These are phyloP conservation scores for Montipora efflorescens DNA, from an alignment of 64 coral and sea anemone species.

Conservation along the genomic window DNA sequence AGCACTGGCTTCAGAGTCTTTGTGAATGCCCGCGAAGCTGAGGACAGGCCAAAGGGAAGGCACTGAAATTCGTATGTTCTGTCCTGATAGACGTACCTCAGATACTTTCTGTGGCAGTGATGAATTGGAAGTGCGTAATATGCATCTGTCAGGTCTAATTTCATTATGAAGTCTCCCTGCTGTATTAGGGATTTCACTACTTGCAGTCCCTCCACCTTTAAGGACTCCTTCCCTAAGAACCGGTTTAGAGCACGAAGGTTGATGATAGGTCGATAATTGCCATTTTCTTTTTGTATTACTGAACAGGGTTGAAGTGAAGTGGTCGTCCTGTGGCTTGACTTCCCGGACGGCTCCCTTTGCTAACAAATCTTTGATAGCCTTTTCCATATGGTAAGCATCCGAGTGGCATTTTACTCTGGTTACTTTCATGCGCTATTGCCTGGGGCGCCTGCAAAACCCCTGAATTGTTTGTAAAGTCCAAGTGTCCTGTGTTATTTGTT, in stretches of 20 bases:
- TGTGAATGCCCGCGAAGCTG: not conserved
- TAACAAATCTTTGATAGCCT: not conserved
- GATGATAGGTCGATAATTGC: not conserved
- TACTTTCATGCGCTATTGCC: too few species aligned
- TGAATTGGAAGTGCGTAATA: too few species aligned
- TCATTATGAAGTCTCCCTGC: too few species aligned
- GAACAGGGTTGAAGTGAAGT: not conserved
- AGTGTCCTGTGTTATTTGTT: too few species aligned
- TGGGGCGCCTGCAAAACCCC: too few species aligned
- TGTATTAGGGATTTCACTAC: not conserved
- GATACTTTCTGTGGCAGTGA: constrained; percentile 12
- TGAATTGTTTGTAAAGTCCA: too few species aligned
- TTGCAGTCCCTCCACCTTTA: constrained; percentile 26
- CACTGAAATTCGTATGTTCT: too few species aligned
- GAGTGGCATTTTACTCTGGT: too few species aligned
- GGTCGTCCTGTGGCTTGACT: not conserved
- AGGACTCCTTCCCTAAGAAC: not conserved
- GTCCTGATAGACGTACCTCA: constrained; percentile 36
- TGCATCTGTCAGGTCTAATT: too few species aligned
- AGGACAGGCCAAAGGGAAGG: too few species aligned
- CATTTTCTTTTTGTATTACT: not conserved
- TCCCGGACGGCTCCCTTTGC: not conserved
- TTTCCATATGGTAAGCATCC: not conserved
- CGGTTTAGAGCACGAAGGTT: not conserved
- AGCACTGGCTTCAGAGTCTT: constrained; percentile 17